Conservation (phyloP, 2,888 invertebrate species). For the Tachina lurida region DNA sequence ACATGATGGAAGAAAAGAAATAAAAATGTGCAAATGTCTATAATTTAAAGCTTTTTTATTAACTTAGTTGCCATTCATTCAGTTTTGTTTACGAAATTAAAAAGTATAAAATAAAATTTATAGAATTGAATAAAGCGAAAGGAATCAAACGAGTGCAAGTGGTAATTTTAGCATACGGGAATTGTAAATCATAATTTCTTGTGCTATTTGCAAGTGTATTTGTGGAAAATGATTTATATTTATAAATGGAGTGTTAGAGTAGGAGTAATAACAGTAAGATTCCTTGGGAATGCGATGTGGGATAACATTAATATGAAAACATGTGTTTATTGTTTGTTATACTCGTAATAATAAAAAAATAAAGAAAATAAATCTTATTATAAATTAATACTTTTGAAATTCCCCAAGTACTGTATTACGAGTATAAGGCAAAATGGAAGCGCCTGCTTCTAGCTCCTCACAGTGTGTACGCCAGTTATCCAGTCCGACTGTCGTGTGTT, state of each 20-base stretch:
- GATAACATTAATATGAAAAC: conserved; percentile 26
- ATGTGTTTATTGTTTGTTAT: conserved; percentile 57
- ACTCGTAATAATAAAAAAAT: conserved; percentile 42
- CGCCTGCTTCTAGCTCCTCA: too few relatives aligned
- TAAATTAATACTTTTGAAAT: conserved; percentile 50
- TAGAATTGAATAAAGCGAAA: conserved; percentile 41
- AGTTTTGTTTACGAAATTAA: conserved; percentile 36
- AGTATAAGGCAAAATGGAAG: conserved; percentile 39
- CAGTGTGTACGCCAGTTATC: conserved; percentile 17
- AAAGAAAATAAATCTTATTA: conserved; percentile 26
- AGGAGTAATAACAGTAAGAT: conserved; percentile 32
- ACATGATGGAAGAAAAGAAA: conserved; percentile 15
- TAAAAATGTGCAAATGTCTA: conserved; percentile 53
- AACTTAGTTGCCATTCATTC: conserved; percentile 46
- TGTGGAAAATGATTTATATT: conserved; percentile 65
- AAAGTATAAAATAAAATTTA: conserved; percentile 39
- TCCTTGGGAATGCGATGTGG: background rate
- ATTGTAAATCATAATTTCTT: conserved; percentile 64
- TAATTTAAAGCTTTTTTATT: conserved; percentile 63
- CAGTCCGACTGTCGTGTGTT: background rate
- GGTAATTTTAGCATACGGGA: conserved; percentile 64
- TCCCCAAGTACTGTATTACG: conserved; percentile 61
- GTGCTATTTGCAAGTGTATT: conserved; percentile 8
- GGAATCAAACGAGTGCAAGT: conserved; percentile 54
- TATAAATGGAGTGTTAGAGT: conserved; percentile 50